Evolutionary conservation across 2,888 invertebrate species (phyloP), one percentile per base, ranked within the genome.

Genomic region (Lymantria dispar): DNA sequence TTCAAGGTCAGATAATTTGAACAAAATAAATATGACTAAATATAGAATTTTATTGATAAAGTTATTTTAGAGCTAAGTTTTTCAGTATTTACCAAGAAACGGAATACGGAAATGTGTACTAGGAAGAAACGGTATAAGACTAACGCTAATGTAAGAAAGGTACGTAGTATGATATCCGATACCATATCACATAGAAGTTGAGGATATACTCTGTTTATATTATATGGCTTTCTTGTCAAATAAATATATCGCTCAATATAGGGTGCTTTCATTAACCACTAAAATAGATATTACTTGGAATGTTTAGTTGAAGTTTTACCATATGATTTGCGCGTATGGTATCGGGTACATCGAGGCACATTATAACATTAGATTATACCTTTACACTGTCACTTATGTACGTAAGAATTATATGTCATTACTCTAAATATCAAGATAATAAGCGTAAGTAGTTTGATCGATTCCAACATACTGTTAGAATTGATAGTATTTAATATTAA

Each of bases 361-460:
- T 79, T 75, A 80, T 71, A 73, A 76, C 76, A 74, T 76, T 78
- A 81, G 73, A 82, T 78, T 80, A 79, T 81, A 72, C 76, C 71
- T 78, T 74, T 81, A 83, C 70, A 79, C 74, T 78, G 67, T 77
- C 63, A 76, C 80, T 83, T 84, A 88, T 50, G 76, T 84, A 88
- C 52, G 76, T 83, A 78, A 84, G 79, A 83, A 78, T 83, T 83
- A 80, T 77, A 73, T 76, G 77, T 80, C 75, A 70, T 49, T 68
- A 85, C 71, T 80, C 83, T 88, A 86, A 78, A 85, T 87, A 87
- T 83, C 81, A 76, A 86, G 85, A 85, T 90, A 90, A 85, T 90
- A 90, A 90, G 90, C 90, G 90, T 90, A 90, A 85, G 83, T 83
- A 80, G 65, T 79, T 76, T 76, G 73, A 81, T 78, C 80, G 70